phyloP scores from a whole-genome alignment of 2,797 vertebrate species.

The Mus spretus region DNA sequence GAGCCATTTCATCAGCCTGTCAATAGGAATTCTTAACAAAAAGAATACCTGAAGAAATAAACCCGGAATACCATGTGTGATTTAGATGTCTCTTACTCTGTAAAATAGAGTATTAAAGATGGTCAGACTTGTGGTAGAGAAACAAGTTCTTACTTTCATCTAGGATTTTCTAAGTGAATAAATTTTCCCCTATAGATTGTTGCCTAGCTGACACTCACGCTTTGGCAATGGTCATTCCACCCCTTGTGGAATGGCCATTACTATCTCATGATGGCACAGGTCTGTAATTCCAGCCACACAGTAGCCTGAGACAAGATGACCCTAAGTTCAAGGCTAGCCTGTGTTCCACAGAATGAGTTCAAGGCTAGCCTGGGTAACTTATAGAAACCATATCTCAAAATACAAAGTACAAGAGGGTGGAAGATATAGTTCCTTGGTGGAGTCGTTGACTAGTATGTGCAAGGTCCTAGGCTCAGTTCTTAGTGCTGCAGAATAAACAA shows the following conservation, averaged over 20 bases:
- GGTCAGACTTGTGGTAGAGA: not conserved
- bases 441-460: not conserved
- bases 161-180: slow-evolving; percentile 18
- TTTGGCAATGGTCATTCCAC: not conserved
- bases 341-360: not conserved
- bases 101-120: not conserved
- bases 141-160: not conserved
- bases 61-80: not conserved
- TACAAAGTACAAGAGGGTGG: not conserved
- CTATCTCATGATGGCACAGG: not conserved
- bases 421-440: not conserved
- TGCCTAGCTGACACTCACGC: not conserved
- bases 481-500: not conserved
- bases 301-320: not conserved
- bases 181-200: not conserved
- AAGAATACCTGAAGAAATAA: not conserved
- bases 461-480: not conserved
- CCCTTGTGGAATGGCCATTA: not conserved
- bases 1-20: not conserved
- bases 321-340: not conserved
- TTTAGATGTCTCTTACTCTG: not conserved
- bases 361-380: not conserved
- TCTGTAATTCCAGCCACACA: not conserved
- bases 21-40: not conserved
- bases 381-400: not conserved